Evolutionary conservation across 2,888 invertebrate species (phyloP).

Genomic region (Patella pellucida): DNA sequence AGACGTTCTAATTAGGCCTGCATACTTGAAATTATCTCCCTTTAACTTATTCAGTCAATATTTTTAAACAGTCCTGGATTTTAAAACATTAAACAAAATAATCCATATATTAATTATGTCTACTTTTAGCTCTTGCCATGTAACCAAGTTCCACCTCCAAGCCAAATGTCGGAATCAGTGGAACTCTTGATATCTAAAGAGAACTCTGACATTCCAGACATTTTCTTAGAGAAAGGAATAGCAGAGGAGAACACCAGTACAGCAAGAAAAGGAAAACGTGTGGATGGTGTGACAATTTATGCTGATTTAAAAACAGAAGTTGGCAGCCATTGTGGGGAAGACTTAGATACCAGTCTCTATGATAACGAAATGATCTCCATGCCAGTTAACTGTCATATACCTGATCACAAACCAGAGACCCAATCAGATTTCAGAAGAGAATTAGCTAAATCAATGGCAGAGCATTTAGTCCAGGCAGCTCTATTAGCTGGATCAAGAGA

Average conservation of each 20-base stretch:
- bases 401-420: conserved; percentile 42
- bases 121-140: conserved; percentile 59
- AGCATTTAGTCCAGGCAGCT: conserved; percentile 66
- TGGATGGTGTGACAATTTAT: conserved; percentile 37
- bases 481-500: conserved; percentile 66
- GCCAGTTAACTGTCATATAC: conserved; percentile 46
- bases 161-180: conserved; percentile 52
- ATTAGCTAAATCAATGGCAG: conserved; percentile 61
- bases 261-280: background rate
- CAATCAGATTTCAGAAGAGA: conserved; percentile 49
- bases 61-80: too few species aligned
- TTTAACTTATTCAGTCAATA: too few species aligned
- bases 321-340: conserved; percentile 46
- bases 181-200: background rate
- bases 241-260: background rate
- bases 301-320: conserved; percentile 45
- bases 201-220: background rate
- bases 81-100: too few species aligned
- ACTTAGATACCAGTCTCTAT: conserved; percentile 40
- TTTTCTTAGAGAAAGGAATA: background rate
- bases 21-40: too few species aligned
- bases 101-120: background rate
- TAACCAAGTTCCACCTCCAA: conserved; percentile 62
- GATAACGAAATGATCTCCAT: conserved; percentile 49
- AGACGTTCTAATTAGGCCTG: too few species aligned